Base-by-base conservation (phyloP, 1,140 invertebrate species). In the Temnothorax longispinosus region DNA sequence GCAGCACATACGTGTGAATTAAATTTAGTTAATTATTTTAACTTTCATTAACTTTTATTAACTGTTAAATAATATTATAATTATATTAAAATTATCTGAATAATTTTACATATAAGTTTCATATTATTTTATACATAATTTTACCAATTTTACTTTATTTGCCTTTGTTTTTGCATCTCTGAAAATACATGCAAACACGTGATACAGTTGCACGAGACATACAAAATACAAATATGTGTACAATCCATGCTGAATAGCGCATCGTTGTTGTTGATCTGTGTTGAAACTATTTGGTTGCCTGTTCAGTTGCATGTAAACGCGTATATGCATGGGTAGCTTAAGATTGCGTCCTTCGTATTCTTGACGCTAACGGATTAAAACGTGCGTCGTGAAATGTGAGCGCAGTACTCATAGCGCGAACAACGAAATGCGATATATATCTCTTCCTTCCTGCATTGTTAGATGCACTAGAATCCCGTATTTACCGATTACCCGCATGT, bases 361-460 rank as follows among this genome's bases (percentile, higher is more conserved):
- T 58, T 41, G 52, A 58, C 41, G 13, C 52, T 76, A 76, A 38
- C 35, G 52, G 52, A 76, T 76, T 58, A 58, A 76, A 76, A 76
- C 52, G 18, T 41, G 72, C 52, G n/a, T 58, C 5, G n/a, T 76
- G 72, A 76, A 76, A 76, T 76, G 35, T 41, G 72, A 76, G 35
- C n/a, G 13, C 72, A 38, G 52, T 21, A 58, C 11, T 75, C 32
- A 35, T 18, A 54, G 11, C 35, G 32, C n/a, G 52, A 75, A 75
- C 72, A 75, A 15, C 18, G 38, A 54, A 15, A 35, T 56, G 52
- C 54, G 32, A 75, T 75, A 21, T 75, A 21, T 75, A 27, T 58
- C 7, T 27, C 52, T 21, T 71, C 21, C 13, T 58, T 58, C 8
- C 35, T 76, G 6, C n/a, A n/a, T 58, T 58, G 35, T 58, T 58